phyloP scores from a whole-genome alignment of 1,140 invertebrate genomes.

The Drosophila micromelanica region DNA sequence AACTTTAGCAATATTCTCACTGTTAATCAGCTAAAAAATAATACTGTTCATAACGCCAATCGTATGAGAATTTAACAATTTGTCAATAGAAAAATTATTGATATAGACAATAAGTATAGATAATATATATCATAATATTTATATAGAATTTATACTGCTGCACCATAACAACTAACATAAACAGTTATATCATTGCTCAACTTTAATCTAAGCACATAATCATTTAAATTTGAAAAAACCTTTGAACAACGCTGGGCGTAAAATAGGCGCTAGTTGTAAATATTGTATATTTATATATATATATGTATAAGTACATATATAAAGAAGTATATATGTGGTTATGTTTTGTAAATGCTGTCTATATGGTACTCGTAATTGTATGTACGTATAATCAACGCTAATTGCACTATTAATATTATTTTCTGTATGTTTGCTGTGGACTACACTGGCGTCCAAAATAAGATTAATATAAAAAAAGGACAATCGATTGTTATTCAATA shows the following conservation, averaged over 20 bases:
- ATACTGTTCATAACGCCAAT: slow-evolving; percentile 81
- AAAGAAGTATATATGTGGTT: slow-evolving; percentile 15
- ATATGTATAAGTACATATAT: slow-evolving; percentile 38
- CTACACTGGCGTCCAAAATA: slow-evolving; percentile 51
- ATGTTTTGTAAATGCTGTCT: slow-evolving; percentile 41
- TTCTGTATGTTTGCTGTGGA: slow-evolving; percentile 33
- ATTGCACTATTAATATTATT: slow-evolving; percentile 67
- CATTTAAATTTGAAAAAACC: slow-evolving; percentile 64
- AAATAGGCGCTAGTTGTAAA: slow-evolving; percentile 72
- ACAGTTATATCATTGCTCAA: slow-evolving; percentile 71
- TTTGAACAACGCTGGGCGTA: slow-evolving; percentile 80
- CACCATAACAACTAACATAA: slow-evolving; percentile 79
- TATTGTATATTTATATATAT: slow-evolving; percentile 49
- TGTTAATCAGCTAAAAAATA: slow-evolving; percentile 74
- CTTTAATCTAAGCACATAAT: slow-evolving; percentile 58
- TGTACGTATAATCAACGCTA: slow-evolving; percentile 68
- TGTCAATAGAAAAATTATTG: slow-evolving; percentile 52
- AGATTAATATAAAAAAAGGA: slow-evolving; percentile 20
- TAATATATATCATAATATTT: slow-evolving; percentile 35
- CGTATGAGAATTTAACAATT: slow-evolving; percentile 59
- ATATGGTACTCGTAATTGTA: slow-evolving; percentile 50
- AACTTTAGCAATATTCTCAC: slow-evolving; percentile 58
- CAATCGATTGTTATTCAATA: not conserved
- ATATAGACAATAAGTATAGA: slow-evolving; percentile 63
- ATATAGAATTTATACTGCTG: slow-evolving; percentile 71